Evolutionary conservation across 2,113 vertebrate species (phyloP), one percentile per base, ranked within the genome.

Genomic region (Cricetomys ansorgei): DNA sequence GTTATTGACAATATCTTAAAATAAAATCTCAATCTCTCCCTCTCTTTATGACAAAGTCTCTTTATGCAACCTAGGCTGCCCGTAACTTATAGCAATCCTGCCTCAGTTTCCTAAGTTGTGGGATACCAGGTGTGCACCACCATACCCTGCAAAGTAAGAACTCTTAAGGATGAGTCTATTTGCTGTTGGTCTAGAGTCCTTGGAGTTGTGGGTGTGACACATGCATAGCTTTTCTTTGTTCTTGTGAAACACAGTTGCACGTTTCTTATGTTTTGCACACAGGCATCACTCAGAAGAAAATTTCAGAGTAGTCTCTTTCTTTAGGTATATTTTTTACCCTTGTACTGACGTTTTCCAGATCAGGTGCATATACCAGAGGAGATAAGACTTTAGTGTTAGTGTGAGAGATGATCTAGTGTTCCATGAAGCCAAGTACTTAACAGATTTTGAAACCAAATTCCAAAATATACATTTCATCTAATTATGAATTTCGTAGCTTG

Each of bases 1-100:
- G 95, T 45, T 90, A 95, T 43, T 91, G n/a, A 91, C 95, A 95
- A 86, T 34, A 48, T 92, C 88, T 95, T 73, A 76, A 92, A 85
- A 72, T 97, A 92, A 97, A 97, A 70, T 96, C 53, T 73, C 53
- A 48, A 65, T 67, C 59, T 84, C 80, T 83, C 23, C 23, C 55
- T 40, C 79, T 84, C n/a, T 17, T 10, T 59, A 23, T 86, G 17
- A 69, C 4, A 57, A 4, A 0, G 7, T 87, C 43, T 69, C 40
- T 37, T 67, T 86, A 48, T 67, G 34, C 50, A 50, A n/a, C 65
- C 10, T 34, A 87, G 10, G 19, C 31, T 50, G 43, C 43, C 84
- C 69, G 12, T n/a, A 69, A 50, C 64, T 87, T 25, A 34, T 21
- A 67, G 45, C 31, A 50, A 7, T 87, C 31, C 62, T 65, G 83